These are phyloP conservation scores for Florisuga fusca DNA, from an alignment of 2,797 vertebrate genomes.

Conservation along the genomic window DNA sequence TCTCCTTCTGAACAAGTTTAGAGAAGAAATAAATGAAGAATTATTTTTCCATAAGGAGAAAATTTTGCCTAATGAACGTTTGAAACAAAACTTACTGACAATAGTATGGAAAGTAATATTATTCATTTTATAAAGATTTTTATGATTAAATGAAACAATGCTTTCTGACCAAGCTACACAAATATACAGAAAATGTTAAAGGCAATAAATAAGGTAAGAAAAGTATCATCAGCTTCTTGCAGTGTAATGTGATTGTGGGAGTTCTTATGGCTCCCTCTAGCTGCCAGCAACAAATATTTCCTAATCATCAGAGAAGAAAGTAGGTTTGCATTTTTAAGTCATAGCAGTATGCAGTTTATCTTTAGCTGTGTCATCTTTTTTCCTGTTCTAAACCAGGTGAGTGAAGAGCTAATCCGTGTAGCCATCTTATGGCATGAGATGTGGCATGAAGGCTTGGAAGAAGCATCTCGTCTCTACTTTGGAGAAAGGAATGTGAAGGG, in stretches of 20 bases:
- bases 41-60: background rate
- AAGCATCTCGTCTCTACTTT: slow-evolving; percentile 96
- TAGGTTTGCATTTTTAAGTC: background rate
- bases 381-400: slow-evolving; percentile 83
- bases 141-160: background rate
- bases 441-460: slow-evolving; percentile 98
- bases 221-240: background rate
- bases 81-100: background rate
- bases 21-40: background rate
- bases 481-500: slow-evolving; percentile 98
- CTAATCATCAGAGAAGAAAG: background rate
- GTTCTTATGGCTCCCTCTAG: slow-evolving; percentile 19
- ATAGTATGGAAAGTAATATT: background rate
- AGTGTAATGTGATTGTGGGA: background rate
- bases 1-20: background rate
- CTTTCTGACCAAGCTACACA: background rate
- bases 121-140: background rate
- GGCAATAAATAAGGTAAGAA: background rate
- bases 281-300: background rate
- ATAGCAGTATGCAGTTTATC: background rate
- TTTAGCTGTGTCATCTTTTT: background rate
- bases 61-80: background rate
- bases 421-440: slow-evolving; percentile 99
- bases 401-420: slow-evolving; percentile 96
- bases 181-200: background rate